These are phyloP conservation scores for Heliconius nattereri DNA, from an alignment of 1,140 invertebrate species.

Conservation along the genomic window DNA sequence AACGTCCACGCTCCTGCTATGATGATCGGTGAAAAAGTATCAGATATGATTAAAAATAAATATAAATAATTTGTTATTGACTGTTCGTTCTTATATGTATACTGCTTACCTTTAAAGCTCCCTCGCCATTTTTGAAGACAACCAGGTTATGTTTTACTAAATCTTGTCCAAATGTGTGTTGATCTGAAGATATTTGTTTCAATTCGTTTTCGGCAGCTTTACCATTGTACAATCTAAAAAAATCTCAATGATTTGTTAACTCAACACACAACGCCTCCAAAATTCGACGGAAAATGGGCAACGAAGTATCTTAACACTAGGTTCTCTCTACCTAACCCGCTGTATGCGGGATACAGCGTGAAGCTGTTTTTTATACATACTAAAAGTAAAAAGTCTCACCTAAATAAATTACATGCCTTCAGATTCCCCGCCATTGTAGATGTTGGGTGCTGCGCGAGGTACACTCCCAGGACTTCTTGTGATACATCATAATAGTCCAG, in stretches of 20 bases:
- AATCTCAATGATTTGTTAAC: background rate
- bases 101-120: slow-evolving; percentile 87
- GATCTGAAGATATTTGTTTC: slow-evolving; percentile 88
- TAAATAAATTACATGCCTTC: slow-evolving; percentile 87
- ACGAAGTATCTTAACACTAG: no score
- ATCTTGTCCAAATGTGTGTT: slow-evolving; percentile 95
- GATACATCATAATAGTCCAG: slow-evolving; percentile 96
- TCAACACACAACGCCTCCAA: no score
- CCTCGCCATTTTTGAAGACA: slow-evolving; percentile 97
- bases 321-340: no score
- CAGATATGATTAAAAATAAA: slow-evolving; percentile 16
- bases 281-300: no score
- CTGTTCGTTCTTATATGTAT: no score
- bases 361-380: background rate
- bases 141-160: slow-evolving; percentile 97
- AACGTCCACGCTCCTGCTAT: slow-evolving; percentile 9
- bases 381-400: slow-evolving; percentile 46
- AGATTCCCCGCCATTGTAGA: slow-evolving; percentile 97
- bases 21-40: slow-evolving; percentile 17
- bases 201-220: slow-evolving; percentile 94
- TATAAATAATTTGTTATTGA: background rate
- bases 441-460: slow-evolving; percentile 95
- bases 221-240: slow-evolving; percentile 92
- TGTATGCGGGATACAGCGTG: no score
- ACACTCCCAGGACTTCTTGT: slow-evolving; percentile 96